Conservation (phyloP, 2,888 invertebrate species). For the Tethea ocularis region DNA sequence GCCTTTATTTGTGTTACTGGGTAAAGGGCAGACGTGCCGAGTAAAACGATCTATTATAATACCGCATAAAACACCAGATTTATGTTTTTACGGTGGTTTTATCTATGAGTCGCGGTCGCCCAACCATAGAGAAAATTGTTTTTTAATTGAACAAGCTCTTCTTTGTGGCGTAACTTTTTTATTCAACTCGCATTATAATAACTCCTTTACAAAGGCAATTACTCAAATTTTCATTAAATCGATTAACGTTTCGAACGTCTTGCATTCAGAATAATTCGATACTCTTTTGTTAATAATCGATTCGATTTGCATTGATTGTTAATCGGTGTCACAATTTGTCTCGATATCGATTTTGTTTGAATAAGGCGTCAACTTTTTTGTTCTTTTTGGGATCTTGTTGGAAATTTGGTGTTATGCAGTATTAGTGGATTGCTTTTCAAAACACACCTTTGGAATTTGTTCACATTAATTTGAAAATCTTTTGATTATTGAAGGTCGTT, state of each 20-base stretch:
- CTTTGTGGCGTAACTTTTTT: constrained; percentile 22
- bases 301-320: constrained; percentile 29
- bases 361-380: constrained; percentile 17
- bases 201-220: constrained; percentile 7
- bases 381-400: neutral
- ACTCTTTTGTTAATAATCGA: constrained; percentile 33
- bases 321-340: constrained; percentile 28
- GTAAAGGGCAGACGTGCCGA: constrained; percentile 73
- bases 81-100: constrained; percentile 41
- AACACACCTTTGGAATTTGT: neutral
- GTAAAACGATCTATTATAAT: constrained; percentile 44
- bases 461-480: neutral
- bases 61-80: constrained; percentile 41
- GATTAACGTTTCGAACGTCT: constrained; percentile 18
- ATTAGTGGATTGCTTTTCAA: neutral
- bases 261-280: constrained; percentile 27
- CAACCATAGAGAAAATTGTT: constrained; percentile 26
- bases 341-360: constrained; percentile 18
- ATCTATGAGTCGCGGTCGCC: constrained; percentile 41
- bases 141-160: constrained; percentile 25
- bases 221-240: constrained; percentile 20
- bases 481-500: neutral
- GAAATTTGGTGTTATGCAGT: constrained; percentile 1
- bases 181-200: constrained; percentile 14
- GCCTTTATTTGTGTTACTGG: constrained; percentile 72